phyloP scores from a whole-genome alignment of 2,888 invertebrate species.

The Pantelozetes paolii region DNA sequence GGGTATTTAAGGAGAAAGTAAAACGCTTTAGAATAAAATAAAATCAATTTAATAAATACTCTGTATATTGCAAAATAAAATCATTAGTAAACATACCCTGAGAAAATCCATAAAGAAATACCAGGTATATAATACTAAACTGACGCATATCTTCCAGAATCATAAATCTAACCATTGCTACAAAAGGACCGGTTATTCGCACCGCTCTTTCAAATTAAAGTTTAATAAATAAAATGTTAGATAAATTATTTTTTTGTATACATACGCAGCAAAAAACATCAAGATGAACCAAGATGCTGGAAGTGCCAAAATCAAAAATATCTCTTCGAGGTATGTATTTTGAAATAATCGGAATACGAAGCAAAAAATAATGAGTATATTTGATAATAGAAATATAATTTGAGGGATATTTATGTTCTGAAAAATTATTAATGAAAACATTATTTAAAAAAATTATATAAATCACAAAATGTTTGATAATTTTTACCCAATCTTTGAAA shows the following conservation, averaged over 20 bases:
- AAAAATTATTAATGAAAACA: neutral
- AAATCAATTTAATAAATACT: neutral
- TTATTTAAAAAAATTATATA: neutral
- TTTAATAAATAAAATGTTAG: slow-evolving; percentile 36
- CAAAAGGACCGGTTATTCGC: slow-evolving; percentile 92
- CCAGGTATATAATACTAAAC: slow-evolving; percentile 92
- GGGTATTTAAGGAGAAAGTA: slow-evolving; percentile 84
- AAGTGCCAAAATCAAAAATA: slow-evolving; percentile 81
- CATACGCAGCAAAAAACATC: slow-evolving; percentile 94
- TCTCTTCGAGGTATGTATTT: slow-evolving; percentile 77
- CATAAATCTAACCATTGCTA: slow-evolving; percentile 99
- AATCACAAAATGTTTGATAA: neutral
- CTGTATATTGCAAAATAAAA: neutral
- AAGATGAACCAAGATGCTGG: slow-evolving; percentile 96
- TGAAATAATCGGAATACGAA: slow-evolving; percentile 75
- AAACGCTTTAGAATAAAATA: slow-evolving; percentile 53
- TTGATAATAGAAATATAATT: slow-evolving; percentile 71
- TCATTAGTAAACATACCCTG: slow-evolving; percentile 65
- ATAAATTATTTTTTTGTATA: neutral
- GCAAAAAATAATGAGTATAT: slow-evolving; percentile 79
- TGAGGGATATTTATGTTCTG: neutral
- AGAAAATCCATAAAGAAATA: slow-evolving; percentile 91
- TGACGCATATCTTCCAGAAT: slow-evolving; percentile 97
- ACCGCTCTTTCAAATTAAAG: slow-evolving; percentile 66
- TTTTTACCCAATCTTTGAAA: slow-evolving; percentile 1